A percentile compares a stretch with the other conserved stretches of the same genome.
phyloP scores from a whole-genome alignment of 23 tunicate genomes.

The Diplosoma virens region DNA sequence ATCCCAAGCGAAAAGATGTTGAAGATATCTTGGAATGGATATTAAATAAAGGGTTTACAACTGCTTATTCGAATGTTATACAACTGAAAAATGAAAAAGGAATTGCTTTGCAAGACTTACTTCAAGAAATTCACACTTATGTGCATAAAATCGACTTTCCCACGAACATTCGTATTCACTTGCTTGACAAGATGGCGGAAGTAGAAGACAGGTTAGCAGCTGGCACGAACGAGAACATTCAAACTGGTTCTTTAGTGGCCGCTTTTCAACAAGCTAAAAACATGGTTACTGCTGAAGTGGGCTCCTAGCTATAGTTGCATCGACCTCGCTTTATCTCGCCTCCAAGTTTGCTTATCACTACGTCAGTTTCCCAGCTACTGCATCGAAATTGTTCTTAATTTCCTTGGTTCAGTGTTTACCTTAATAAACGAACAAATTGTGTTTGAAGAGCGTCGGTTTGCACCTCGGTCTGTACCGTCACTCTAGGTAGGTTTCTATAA shows the following conservation, averaged over 20 bases:
- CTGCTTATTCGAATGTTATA: conserved; percentile 48
- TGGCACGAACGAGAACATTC: conserved; percentile 89
- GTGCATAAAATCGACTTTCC: conserved; percentile 89
- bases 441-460: too few relatives aligned
- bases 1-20: conserved; percentile 78
- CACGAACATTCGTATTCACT: conserved; percentile 39
- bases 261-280: conserved; percentile 88
- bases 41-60: conserved; percentile 61
- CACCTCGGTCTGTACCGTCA: too few relatives aligned
- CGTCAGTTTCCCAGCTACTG: too few relatives aligned
- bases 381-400: too few relatives aligned
- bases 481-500: too few relatives aligned
- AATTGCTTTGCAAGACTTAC: conserved; percentile 83
- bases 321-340: too few relatives aligned
- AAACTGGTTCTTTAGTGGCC: conserved; percentile 70
- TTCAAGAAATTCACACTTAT: conserved; percentile 64
- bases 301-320: too few relatives aligned
- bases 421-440: too few relatives aligned
- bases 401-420: too few relatives aligned
- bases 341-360: too few relatives aligned
- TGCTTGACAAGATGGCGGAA: conserved; percentile 78
- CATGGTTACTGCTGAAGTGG: conserved; percentile 56
- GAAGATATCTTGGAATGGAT: conserved; percentile 90
- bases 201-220: conserved; percentile 82
- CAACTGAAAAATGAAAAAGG: conserved; percentile 75